Evolutionary conservation across 2,113 vertebrate genomes (phyloP), one percentile per base, ranked within the genome.

Genomic region (Myiozetetes cayanensis): DNA sequence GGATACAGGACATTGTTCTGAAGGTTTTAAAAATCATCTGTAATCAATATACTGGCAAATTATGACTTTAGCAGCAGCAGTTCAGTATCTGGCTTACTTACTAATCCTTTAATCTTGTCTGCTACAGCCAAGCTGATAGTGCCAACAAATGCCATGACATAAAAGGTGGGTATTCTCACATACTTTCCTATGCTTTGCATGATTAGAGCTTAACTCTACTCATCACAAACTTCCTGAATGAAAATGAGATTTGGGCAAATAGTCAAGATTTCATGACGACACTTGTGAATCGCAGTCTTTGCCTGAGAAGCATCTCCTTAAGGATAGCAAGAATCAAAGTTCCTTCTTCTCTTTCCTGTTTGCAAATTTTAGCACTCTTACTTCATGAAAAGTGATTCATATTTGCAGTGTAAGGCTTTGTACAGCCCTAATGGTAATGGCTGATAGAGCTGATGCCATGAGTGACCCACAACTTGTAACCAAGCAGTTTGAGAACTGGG

Each of bases 51-150:
- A 72, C 65, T 61, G 71, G 61, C 79, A 84, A 95, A 92, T 61
- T 31, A 68, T 49, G 84, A 63, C 52, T 61, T 56, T 33, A 93
- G 92, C 52, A 89, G 74, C 67, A 94, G 65, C 68, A 86, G 59
- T 90, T 92, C 88, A 82, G 22, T 56, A 86, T 84, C 35, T 89
- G 85, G n/a, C 31, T 96, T 86, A 41, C 56, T 84, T 74, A 44
- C 47, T 95, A 95, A 97, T 95, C 95, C 76, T 89, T 96, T 96
- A 92, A 90, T 95, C 92, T 95, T 81, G 91, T 63, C 74, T 84
- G 85, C 70, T 92, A 68, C 85, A 87, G 53, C 23, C 20, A 84
- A 59, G 41, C 12, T 2, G 1, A 71, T 63, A 62, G 75, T 95
- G 93, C 65, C 92, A 93, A 63, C 68, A 93, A 81, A 88, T 93